Percentiles rank a stretch among this genome's conserved stretches.
Conservation (phyloP, 1,140 invertebrate species). For the Rhyacophila brunnea region DNA sequence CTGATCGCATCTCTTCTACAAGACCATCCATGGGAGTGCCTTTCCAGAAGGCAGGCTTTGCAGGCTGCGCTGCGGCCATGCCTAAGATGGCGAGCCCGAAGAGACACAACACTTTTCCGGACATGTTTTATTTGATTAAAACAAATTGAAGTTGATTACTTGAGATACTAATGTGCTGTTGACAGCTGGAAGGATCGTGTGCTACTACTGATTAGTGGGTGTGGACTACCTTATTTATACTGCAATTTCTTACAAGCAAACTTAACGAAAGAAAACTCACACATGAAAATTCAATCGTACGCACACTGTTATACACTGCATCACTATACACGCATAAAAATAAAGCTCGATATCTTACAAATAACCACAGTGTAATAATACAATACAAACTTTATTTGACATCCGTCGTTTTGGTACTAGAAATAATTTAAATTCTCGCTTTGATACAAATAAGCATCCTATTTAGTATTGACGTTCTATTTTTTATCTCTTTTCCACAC, state of each 20-base stretch:
- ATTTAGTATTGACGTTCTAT: constrained; percentile 10
- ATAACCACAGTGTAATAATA: no score
- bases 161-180: constrained; percentile 43
- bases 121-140: constrained; percentile 44
- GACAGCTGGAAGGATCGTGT: constrained; percentile 45
- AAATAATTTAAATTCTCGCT: neutral
- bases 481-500: constrained; percentile 13
- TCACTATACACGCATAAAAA: no score
- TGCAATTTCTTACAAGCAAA: constrained; percentile 33
- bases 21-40: constrained; percentile 67
- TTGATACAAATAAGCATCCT: constrained; percentile 1
- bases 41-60: constrained; percentile 67
- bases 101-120: constrained; percentile 51
- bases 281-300: no score
- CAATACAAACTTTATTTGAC: no score
- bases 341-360: no score
- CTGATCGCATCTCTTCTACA: constrained; percentile 69
- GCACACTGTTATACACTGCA: no score
- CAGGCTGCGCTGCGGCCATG: constrained; percentile 57
- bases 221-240: constrained; percentile 53
- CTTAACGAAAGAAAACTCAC: neutral
- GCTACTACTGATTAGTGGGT: constrained; percentile 52
- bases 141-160: neutral
- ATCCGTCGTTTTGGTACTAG: no score
- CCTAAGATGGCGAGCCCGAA: constrained; percentile 52